phyloP scores from a whole-genome alignment of 2,113 vertebrate genomes.

The Isurus oxyrinchus region DNA sequence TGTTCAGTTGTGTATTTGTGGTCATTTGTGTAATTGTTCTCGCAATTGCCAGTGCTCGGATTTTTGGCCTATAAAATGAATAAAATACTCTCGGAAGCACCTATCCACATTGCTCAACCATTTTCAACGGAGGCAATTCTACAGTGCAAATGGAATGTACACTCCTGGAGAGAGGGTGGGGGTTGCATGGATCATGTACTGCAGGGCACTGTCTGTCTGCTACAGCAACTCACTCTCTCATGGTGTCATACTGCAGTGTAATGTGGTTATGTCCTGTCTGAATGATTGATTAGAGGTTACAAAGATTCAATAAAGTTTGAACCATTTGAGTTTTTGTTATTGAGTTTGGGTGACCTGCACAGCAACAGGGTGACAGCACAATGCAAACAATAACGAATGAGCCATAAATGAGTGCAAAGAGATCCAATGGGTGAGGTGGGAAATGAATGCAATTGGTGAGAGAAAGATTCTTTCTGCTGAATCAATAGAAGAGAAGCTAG shows the following conservation, averaged over 20 bases:
- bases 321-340: constrained; percentile 27
- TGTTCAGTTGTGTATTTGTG: background rate
- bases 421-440: background rate
- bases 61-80: background rate
- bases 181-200: background rate
- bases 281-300: constrained; percentile 30
- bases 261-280: constrained; percentile 29
- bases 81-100: background rate
- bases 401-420: background rate
- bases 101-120: background rate
- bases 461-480: background rate
- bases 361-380: constrained; percentile 22
- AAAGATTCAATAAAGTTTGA: constrained; percentile 30
- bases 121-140: background rate
- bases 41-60: background rate
- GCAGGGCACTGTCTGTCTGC: background rate
- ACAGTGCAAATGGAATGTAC: background rate
- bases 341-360: constrained; percentile 20
- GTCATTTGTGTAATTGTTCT: background rate
- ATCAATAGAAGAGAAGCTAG: background rate
- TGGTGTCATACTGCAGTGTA: constrained; percentile 8
- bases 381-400: constrained; percentile 23
- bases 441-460: constrained; percentile 3
- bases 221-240: background rate
- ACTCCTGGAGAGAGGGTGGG: background rate